Base-by-base conservation (phyloP, 2,113 vertebrate species). In the Periophthalmus modestus region DNA sequence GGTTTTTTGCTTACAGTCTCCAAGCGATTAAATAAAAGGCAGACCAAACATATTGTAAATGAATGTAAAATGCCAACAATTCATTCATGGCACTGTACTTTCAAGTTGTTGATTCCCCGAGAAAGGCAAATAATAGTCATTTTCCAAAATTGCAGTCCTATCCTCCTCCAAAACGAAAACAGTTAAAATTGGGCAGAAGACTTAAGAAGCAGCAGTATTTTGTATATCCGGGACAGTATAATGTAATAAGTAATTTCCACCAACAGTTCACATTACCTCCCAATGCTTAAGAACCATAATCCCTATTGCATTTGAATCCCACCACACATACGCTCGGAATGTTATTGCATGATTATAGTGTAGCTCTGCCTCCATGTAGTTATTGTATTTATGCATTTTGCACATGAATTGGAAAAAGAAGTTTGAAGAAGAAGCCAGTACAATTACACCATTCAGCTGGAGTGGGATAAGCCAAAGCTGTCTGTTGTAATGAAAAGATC, bases 341-440 rank as follows among this genome's bases (percentile, higher is more conserved):
- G 82, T 88, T 85, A 93, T 92, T 92, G 85, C 87, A 87, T 91
- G 92, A 93, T 93, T 92, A 91, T 83, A 88, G 84, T 87, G 50
- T 84, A 73, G 57, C 77, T 82, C 77, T 84, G 50, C 33, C 72
- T 88, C 83, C 78, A 81, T 82, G 77, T 82, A 84, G 79, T 92
- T 93, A 92, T 91, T 89, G 86, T 91, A 90, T 93, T 93, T 93
- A 87, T 90, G 85, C 82, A 89, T 92, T 92, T 93, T 92, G 88
- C 89, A 91, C 85, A 89, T 91, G 87, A 92, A 92, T 93, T 87
- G 86, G 85, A 85, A 65, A 75, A 87, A 84, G 82, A 91, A 86
- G 81, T 82, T 59, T 88, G 79, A 87, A 79, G 80, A 65, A 11
- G 34, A 43, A 82, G 75, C 39, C n/a, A 34, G 77, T 84, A 89